Percentiles rank a stretch among this genome's conserved stretches.
phyloP scores from a whole-genome alignment of 1,140 invertebrate species.

The Nephila pilipes region DNA sequence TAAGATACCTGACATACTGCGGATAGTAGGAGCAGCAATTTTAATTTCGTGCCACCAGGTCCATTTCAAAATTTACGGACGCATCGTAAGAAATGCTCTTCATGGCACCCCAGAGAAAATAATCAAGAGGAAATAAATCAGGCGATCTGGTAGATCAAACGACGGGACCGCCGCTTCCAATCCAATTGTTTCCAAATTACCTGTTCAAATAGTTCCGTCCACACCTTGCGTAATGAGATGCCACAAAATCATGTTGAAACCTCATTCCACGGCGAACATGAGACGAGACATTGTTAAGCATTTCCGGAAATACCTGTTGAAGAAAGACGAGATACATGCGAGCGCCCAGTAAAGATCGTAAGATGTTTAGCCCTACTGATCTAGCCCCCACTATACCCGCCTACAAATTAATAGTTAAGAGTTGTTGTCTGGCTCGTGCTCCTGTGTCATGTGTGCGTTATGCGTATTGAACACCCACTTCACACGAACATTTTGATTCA shows the following conservation, averaged over 20 bases:
- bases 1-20: too few relatives aligned
- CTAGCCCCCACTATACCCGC: not conserved
- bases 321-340: not conserved
- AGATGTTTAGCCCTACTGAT: not conserved
- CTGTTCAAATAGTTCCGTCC: not conserved
- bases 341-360: not conserved
- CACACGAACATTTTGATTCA: not conserved
- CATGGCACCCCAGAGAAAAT: not conserved
- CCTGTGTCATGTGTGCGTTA: not conserved
- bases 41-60: not conserved
- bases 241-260: not conserved
- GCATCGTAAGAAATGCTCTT: not conserved
- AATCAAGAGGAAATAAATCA: not conserved
- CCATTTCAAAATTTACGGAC: not conserved
- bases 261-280: not conserved
- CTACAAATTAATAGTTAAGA: not conserved
- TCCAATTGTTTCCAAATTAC: not conserved
- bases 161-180: not conserved
- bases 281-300: not conserved
- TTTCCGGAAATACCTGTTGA: not conserved
- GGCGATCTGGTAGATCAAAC: not conserved
- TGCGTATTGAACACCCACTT: not conserved
- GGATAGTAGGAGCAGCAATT: too few relatives aligned
- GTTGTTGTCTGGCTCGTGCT: not conserved
- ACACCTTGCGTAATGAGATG: not conserved